Percentiles rank a stretch among this genome's conserved stretches.
These are phyloP conservation scores for Matsumurasca onukii DNA, from an alignment of 1,140 invertebrate species.

Conservation along the genomic window DNA sequence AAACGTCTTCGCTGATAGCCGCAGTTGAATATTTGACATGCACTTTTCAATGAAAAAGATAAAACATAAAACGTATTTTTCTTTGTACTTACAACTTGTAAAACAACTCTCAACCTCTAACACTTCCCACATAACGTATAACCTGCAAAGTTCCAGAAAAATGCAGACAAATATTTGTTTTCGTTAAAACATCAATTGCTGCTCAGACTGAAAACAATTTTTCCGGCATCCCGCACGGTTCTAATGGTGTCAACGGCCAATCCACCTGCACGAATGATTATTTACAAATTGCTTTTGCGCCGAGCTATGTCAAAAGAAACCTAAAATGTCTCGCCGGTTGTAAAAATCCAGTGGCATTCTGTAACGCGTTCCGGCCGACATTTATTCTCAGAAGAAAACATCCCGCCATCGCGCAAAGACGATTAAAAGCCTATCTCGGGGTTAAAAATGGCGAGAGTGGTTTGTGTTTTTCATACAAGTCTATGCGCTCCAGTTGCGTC, in stretches of 20 bases:
- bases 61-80: too few species aligned
- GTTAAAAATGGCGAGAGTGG: not conserved
- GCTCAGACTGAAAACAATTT: not conserved
- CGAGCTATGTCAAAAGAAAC: not conserved
- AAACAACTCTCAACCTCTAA: too few species aligned
- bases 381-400: not conserved
- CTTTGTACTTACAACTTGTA: too few species aligned
- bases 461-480: not conserved
- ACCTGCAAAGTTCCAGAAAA: too few species aligned
- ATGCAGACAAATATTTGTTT: not conserved
- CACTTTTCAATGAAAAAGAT: too few species aligned
- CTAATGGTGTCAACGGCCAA: not conserved
- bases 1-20: too few species aligned
- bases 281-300: not conserved
- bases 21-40: too few species aligned
- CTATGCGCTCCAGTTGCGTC: not conserved
- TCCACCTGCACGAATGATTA: not conserved
- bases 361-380: not conserved
- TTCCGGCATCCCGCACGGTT: not conserved
- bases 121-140: too few species aligned
- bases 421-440: not conserved
- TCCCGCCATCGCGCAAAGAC: not conserved
- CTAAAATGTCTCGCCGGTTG: not conserved
- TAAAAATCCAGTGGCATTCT: not conserved
- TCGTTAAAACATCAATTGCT: not conserved